These are phyloP conservation scores for Therioaphis trifolii DNA, from an alignment of 2,888 invertebrate genomes.

Conservation along the genomic window DNA sequence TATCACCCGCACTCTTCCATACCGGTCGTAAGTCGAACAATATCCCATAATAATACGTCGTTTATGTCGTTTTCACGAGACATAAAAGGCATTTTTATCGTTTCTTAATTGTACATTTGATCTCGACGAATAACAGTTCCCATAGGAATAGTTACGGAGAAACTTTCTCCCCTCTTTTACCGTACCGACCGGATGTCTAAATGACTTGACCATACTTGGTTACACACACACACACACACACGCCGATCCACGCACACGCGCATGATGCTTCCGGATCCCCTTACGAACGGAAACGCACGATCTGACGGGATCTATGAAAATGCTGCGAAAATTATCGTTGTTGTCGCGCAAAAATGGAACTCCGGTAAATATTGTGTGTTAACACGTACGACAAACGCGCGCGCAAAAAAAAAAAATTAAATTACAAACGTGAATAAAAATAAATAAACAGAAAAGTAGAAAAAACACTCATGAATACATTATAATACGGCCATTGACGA, in stretches of 20 bases:
- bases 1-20: too few relatives aligned
- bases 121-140: background rate
- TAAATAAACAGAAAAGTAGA: background rate
- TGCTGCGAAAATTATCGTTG: conserved; percentile 24
- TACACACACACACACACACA: too few relatives aligned
- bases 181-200: conserved; percentile 38
- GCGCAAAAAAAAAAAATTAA: background rate
- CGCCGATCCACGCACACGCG: too few relatives aligned
- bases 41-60: background rate
- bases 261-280: conserved; percentile 40
- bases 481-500: conserved; percentile 50
- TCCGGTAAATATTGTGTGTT: background rate
- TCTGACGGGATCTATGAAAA: conserved; percentile 9
- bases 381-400: too few relatives aligned
- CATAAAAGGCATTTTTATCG: background rate
- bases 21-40: background rate
- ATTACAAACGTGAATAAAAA: background rate
- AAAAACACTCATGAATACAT: conserved; percentile 11
- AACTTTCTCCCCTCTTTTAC: conserved; percentile 15
- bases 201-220: conserved; percentile 41
- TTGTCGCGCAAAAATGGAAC: conserved; percentile 6
- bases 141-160: conserved; percentile 13
- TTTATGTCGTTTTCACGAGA: background rate
- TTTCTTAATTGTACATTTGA: conserved; percentile 12
- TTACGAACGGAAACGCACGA: conserved; percentile 27